Conservation (phyloP, 1,140 invertebrate species). For the Apis florea region DNA sequence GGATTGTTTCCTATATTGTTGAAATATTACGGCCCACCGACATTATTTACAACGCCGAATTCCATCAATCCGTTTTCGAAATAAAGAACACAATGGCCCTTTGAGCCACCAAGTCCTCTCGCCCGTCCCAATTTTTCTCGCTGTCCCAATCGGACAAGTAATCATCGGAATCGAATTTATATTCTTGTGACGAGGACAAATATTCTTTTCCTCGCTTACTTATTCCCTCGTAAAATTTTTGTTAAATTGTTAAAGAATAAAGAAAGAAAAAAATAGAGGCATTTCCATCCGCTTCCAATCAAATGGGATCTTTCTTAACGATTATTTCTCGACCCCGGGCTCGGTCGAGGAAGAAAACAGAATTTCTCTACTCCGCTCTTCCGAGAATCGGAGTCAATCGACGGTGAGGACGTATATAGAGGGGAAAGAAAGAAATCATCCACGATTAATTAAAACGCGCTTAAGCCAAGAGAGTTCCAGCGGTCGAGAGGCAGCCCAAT, state of each 20-base stretch:
- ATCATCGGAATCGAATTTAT: background rate
- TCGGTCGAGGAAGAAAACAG: background rate
- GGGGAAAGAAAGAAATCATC: conserved; percentile 6
- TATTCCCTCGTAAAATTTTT: no score
- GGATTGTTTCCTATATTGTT: conserved; percentile 1
- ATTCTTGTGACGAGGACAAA: no score
- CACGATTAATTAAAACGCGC: conserved; percentile 1
- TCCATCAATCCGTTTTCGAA: background rate
- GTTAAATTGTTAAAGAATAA: no score
- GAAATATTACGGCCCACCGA: conserved; percentile 10
- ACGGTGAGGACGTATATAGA: background rate
- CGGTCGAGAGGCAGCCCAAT: background rate
- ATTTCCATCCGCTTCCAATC: no score
- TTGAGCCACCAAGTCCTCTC: background rate
- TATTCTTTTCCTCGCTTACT: no score
- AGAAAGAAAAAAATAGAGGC: no score
- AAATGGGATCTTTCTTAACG: no score
- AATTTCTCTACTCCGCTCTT: no score
- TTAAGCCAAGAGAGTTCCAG: background rate
- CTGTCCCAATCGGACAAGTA: background rate
- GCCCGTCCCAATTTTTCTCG: background rate
- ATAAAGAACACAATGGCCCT: background rate
- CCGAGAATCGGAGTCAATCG: background rate
- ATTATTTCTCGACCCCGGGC: background rate
- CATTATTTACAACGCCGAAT: conserved; percentile 10